phyloP scores from a whole-genome alignment of 2,113 vertebrate genomes.

The Ciconia boyciana region DNA sequence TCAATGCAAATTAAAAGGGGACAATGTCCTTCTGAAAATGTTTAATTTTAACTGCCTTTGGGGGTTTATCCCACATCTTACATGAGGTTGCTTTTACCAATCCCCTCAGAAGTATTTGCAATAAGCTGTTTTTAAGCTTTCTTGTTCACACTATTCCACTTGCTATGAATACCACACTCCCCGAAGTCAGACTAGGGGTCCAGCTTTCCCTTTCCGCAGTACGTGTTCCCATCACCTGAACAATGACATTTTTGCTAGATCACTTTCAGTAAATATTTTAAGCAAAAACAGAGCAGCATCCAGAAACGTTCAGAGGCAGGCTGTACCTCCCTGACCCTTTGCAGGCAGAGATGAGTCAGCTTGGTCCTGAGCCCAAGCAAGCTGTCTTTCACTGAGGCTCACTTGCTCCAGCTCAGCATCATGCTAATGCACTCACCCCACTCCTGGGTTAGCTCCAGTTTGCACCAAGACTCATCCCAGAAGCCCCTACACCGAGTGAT shows the following conservation, averaged over 20 bases:
- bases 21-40: not conserved
- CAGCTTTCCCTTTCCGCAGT: not conserved
- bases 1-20: not conserved
- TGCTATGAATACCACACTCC: not conserved
- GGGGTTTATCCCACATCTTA: not conserved
- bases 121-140: not conserved
- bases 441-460: not conserved
- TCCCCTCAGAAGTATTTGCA: not conserved
- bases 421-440: not conserved
- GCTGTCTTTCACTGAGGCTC: not conserved
- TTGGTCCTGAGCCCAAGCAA: not conserved
- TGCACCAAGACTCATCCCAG: not conserved
- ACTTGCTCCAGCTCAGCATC: not conserved
- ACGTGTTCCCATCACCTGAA: not conserved
- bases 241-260: not conserved
- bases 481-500: accelerated
- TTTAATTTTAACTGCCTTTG: not conserved
- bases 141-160: not conserved
- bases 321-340: not conserved
- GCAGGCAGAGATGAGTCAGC: not conserved
- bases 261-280: not conserved
- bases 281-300: not conserved
- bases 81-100: not conserved
- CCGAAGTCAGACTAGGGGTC: not conserved
- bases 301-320: not conserved